Evolutionary conservation across 2,113 vertebrate species (phyloP), one percentile per base, ranked within the genome.

Genomic region (Psophia crepitans): DNA sequence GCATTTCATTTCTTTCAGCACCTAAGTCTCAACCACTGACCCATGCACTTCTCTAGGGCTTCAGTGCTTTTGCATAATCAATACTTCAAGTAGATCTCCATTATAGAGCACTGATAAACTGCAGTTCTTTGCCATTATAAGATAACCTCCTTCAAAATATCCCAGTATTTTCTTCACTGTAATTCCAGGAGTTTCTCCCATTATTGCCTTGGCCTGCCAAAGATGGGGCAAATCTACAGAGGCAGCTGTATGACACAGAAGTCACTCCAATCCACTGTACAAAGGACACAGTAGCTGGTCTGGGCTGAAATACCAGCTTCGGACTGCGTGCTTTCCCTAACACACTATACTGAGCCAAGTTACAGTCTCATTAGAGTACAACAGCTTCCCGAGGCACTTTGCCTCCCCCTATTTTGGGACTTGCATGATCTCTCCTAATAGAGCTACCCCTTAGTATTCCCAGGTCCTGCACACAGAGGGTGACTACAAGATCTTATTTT

Each of bases 311-410:
- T 11, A 44, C 9, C 64, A 63, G 12, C n/a, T 33, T 39, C 18
- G 48, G 43, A 53, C 44, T 7, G 5, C 5, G 15, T 8, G 58
- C 20, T 12, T 70, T 78, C 51, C 26, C 27, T 33, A 26, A 16
- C 2, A 0, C 18, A 13, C n/a, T 70, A 12, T 7, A 13, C 12
- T 33, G 41, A 68, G 17, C 10, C 30, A 48, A 53, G 9, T 1
- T 58, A 27, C 20, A 39, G 7, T 26, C 33, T 68, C 27, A 28
- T 33, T 43, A 61, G 19, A 21, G 32, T 28, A n/a, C 35, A 43
- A 17, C 15, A 19, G 41, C 37, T 66, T n/a, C 15, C 49, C 11
- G 23, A 63, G 30, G 15, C 22, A 35, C 18, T 78, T 69, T 15
- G 12, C 39, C 14, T 70, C 17, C 12, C 20, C 39, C 58, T 73